These are phyloP conservation scores for Felis chaus DNA, from an alignment of 2,113 vertebrate species.

Conservation along the genomic window DNA sequence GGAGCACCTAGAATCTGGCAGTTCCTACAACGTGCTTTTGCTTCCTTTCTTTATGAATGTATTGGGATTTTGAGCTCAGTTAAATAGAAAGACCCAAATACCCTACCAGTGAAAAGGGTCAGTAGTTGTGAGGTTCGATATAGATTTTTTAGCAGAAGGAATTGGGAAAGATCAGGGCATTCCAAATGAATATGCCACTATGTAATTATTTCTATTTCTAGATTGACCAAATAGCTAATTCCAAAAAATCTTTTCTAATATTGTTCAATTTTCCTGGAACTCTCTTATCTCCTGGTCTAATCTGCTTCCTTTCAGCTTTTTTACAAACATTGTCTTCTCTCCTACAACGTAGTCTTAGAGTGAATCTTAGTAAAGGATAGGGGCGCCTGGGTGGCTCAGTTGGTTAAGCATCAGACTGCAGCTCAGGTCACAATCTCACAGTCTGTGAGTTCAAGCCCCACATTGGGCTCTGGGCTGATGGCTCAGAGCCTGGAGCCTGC, in stretches of 20 bases:
- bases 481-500: too few species aligned
- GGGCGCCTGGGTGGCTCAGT: too few species aligned
- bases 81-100: conserved; percentile 15
- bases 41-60: neutral
- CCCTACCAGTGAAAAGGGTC: neutral
- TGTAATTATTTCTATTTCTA: neutral
- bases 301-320: neutral
- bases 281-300: neutral
- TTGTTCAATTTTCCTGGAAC: neutral
- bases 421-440: too few species aligned
- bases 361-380: neutral
- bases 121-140: neutral
- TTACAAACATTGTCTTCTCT: neutral
- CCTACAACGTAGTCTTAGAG: neutral
- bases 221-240: neutral
- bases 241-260: neutral
- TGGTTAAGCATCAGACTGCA: too few species aligned
- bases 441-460: too few species aligned
- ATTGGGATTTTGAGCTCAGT: neutral
- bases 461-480: too few species aligned
- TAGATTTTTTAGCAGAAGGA: neutral
- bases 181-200: neutral
- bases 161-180: neutral
- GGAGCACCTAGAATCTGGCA: neutral
- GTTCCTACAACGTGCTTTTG: neutral